Evolutionary conservation across 2,888 invertebrate genomes (phyloP), one percentile per base, ranked within the genome.

Genomic region (Pandemis heparana): DNA sequence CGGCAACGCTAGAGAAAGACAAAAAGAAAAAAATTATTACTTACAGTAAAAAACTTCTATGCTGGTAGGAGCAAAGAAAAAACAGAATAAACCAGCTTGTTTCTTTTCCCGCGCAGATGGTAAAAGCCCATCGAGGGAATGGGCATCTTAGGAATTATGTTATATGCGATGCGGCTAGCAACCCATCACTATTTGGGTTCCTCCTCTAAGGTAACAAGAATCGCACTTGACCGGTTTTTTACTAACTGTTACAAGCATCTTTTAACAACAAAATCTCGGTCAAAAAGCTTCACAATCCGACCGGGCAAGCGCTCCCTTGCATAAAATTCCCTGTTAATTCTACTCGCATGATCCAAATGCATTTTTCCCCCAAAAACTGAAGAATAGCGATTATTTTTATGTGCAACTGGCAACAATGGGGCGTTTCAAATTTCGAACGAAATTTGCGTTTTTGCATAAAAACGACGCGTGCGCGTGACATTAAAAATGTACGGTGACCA

Each of bases 361-460:
- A 81, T 83, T 85, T 87, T 88, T 84, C 91, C 93, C 92, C 90
- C 80, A 89, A 92, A 92, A 91, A 89, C 66, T 86, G 78, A 82
- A 89, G 82, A 87, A 84, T 82, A 85, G 83, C 89, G 86, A 93
- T 92, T 92, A 94, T 93, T 94, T 93, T 93, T 92, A 92, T 92
- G 85, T 89, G 85, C 87, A 78, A 79, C 79, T 83, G 80, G 81
- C 79, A 82, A 86, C 94, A 94, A 94, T 89, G 83, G 88, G 89
- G 83, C 94, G 94, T 94, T 94, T 94, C 94, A 93, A 94, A 94
- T 94, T 94, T 94, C 94, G 87, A 87, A 79, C 88, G 87, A 92
- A 94, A 94, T 94, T 94, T 94, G 94, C 93, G 94, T 94, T 94
- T 94, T 94, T 94, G 94, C 94, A 94, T 94, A 94, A 94, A 94